Percentiles rank a stretch among this genome's conserved stretches.
These are phyloP conservation scores for Masticophis lateralis DNA, from an alignment of 2,797 vertebrate genomes.

Conservation along the genomic window DNA sequence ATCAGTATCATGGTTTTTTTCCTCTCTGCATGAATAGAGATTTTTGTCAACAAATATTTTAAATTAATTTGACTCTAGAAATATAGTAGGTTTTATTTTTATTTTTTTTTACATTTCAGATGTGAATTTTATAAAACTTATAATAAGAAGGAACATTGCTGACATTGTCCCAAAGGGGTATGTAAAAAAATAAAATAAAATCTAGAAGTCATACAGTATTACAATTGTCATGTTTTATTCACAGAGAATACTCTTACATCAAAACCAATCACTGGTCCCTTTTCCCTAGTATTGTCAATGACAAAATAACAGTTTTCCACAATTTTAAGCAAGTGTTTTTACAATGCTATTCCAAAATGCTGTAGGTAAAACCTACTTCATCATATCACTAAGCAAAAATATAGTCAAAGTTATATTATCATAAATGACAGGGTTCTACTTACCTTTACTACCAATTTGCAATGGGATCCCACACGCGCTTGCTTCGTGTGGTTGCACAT, in stretches of 20 bases:
- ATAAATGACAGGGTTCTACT: background rate
- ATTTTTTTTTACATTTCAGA: background rate
- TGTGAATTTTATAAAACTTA: background rate
- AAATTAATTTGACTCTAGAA: background rate
- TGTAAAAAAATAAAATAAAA: background rate
- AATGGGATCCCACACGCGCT: rapidly evolving
- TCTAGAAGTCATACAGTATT: background rate
- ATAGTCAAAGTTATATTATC: background rate
- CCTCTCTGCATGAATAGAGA: slow-evolving; percentile 11
- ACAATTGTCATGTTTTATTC: background rate
- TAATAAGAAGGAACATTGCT: background rate
- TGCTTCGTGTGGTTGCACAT: too few species aligned
- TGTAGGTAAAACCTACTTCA: background rate
- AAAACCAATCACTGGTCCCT: background rate
- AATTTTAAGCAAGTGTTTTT: background rate
- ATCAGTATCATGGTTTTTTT: background rate
- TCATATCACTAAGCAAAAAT: background rate
- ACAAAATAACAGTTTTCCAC: background rate
- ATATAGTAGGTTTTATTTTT: background rate
- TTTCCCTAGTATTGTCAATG: background rate
- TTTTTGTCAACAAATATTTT: background rate
- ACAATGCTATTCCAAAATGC: background rate
- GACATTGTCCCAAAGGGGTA: background rate
- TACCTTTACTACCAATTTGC: too few species aligned
- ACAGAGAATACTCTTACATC: background rate